A percentile compares a stretch with the other conserved stretches of the same genome.
phyloP scores from a whole-genome alignment of 2,113 vertebrate genomes.

The Colius striatus region DNA sequence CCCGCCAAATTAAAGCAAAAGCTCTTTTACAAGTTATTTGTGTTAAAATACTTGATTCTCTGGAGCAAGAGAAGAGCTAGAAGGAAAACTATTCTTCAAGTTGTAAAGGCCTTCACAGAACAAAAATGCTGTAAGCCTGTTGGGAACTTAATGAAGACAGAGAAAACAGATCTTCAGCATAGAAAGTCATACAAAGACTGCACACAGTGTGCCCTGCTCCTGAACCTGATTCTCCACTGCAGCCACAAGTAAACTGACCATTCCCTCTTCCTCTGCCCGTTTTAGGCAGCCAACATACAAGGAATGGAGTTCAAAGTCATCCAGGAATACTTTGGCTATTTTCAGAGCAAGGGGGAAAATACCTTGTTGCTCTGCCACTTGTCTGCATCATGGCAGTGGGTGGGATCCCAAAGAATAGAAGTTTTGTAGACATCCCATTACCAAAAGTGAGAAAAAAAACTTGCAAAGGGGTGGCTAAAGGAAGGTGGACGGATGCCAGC shows the following conservation, averaged over 20 bases:
- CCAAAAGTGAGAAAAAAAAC: background rate
- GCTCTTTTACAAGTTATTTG: background rate
- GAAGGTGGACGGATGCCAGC: constrained; percentile 34
- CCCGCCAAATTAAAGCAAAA: background rate
- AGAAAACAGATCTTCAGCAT: background rate
- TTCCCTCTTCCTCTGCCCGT: background rate
- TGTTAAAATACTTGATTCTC: background rate
- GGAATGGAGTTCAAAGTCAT: background rate
- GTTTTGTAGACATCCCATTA: background rate
- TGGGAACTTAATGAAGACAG: background rate
- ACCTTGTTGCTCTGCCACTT: background rate
- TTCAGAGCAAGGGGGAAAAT: constrained; percentile 36
- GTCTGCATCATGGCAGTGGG: background rate
- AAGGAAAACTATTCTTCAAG: background rate
- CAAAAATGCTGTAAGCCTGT: background rate
- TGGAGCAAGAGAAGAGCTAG: background rate
- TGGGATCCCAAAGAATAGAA: background rate
- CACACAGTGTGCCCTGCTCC: background rate
- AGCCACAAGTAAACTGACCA: background rate
- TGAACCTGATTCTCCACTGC: background rate
- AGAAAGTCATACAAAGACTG: background rate
- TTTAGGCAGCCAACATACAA: background rate
- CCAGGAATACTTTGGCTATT: constrained; percentile 45
- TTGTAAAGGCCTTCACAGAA: background rate
- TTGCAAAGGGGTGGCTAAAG: background rate